These are phyloP conservation scores for Nipponacmea schrenckii DNA, from an alignment of 2,888 invertebrate genomes.

Conservation along the genomic window DNA sequence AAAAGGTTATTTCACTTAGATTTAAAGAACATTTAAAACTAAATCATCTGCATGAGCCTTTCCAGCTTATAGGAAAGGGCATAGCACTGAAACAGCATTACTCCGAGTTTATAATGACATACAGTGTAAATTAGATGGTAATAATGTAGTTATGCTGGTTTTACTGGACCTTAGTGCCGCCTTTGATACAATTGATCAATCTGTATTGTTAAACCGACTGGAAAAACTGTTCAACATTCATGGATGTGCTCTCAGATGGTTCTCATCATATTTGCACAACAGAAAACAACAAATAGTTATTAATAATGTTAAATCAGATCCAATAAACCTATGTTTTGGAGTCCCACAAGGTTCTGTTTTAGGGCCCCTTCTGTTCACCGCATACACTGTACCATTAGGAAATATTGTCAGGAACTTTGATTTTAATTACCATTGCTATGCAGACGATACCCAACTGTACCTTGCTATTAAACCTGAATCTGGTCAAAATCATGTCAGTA, in stretches of 20 bases:
- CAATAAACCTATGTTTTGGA: background rate
- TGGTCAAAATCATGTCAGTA: too few relatives aligned
- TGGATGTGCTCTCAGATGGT: background rate
- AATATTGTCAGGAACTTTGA: background rate
- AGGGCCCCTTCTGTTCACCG: too few relatives aligned
- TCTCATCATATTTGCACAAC: background rate
- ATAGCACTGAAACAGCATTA: conserved; percentile 20
- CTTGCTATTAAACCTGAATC: too few relatives aligned
- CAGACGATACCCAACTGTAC: too few relatives aligned
- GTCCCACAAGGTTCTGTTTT: background rate
- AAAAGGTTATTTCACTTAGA: conserved; percentile 16
- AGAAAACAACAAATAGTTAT: background rate
- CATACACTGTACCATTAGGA: background rate
- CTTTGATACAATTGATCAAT: conserved; percentile 27
- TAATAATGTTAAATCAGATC: background rate
- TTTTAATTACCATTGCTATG: background rate
- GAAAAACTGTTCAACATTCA: background rate
- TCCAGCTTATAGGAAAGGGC: conserved; percentile 18
- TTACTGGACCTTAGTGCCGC: conserved; percentile 25
- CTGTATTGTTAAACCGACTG: background rate
- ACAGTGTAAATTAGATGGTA: conserved; percentile 10
- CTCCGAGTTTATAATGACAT: conserved; percentile 19
- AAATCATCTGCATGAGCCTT: conserved; percentile 12
- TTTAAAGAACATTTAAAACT: conserved; percentile 13
- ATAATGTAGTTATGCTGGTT: conserved; percentile 18